Conservation (phyloP, 2,888 invertebrate species). For the Notocelia uddmanniana region DNA sequence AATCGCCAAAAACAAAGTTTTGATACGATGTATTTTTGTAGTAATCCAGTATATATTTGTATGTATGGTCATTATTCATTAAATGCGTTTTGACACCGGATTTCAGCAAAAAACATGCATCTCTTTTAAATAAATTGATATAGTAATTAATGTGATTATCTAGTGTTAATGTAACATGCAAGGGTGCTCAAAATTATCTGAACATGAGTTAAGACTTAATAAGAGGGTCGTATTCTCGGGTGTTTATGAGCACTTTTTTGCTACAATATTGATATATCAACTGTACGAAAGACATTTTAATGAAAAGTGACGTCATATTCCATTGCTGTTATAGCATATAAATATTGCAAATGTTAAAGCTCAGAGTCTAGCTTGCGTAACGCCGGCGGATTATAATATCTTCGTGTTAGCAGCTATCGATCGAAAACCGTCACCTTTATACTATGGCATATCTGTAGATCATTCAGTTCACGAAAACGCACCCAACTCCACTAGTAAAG, state of each 20-base stretch:
- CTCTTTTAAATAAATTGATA: not conserved
- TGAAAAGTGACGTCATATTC: not conserved
- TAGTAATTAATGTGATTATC: not conserved
- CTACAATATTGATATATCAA: not conserved
- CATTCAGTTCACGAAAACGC: not conserved
- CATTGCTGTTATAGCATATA: not conserved
- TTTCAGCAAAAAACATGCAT: not conserved
- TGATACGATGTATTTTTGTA: conserved; percentile 42
- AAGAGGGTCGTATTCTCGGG: not conserved
- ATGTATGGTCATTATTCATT: not conserved
- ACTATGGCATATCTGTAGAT: not conserved
- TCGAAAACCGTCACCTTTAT: too few species aligned
- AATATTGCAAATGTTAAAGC: not conserved
- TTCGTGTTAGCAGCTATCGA: not conserved
- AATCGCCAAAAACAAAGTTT: conserved; percentile 32
- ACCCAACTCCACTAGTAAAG: too few species aligned
- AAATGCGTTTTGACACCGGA: not conserved
- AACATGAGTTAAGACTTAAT: not conserved
- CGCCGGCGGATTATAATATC: not conserved
- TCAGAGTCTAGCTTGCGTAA: not conserved
- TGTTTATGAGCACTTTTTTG: not conserved
- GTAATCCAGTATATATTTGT: not conserved
- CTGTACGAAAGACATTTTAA: not conserved
- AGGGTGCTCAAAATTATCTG: not conserved
- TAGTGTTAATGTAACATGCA: not conserved